These are phyloP conservation scores for Festucalex cinctus DNA, from an alignment of 2,113 vertebrate species.

Conservation along the genomic window DNA sequence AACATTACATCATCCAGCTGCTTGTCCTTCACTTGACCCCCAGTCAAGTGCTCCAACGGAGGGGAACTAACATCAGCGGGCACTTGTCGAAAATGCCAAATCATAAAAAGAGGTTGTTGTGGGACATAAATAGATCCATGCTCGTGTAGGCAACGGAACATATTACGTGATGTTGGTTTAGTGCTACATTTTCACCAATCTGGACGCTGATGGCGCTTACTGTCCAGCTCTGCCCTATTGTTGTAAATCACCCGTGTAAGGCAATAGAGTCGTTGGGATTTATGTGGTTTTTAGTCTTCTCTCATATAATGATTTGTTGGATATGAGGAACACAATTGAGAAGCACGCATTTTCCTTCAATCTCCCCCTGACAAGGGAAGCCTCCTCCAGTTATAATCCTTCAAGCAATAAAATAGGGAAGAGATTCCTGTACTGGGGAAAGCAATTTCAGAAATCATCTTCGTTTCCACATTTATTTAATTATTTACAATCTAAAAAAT, in stretches of 20 bases:
- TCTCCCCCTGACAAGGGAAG: slow-evolving; percentile 38
- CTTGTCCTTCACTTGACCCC: slow-evolving; percentile 66
- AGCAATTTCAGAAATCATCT: neutral
- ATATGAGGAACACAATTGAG: slow-evolving; percentile 48
- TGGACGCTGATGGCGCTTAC: slow-evolving; percentile 30
- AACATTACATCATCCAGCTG: slow-evolving; percentile 58
- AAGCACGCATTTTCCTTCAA: slow-evolving; percentile 47
- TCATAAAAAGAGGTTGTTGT: slow-evolving; percentile 14
- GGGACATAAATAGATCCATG: slow-evolving; percentile 18
- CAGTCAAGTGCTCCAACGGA: slow-evolving; percentile 26
- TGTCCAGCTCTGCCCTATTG: slow-evolving; percentile 28
- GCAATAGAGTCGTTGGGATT: slow-evolving; percentile 64
- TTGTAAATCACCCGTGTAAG: slow-evolving; percentile 56
- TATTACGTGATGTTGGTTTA: slow-evolving; percentile 29
- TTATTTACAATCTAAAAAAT: neutral
- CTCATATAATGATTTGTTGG: slow-evolving; percentile 58
- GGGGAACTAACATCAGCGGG: slow-evolving; percentile 21
- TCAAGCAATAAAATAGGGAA: slow-evolving; percentile 9
- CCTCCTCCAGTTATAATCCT: slow-evolving; percentile 27
- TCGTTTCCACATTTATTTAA: neutral
- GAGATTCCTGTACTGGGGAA: neutral
- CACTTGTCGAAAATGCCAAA: slow-evolving; percentile 22
- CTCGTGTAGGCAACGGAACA: slow-evolving; percentile 14
- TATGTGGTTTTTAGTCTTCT: slow-evolving; percentile 51
- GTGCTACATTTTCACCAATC: slow-evolving; percentile 30